These are phyloP conservation scores for Lithobates pipiens DNA, from an alignment of 2,797 vertebrate genomes.

Conservation along the genomic window DNA sequence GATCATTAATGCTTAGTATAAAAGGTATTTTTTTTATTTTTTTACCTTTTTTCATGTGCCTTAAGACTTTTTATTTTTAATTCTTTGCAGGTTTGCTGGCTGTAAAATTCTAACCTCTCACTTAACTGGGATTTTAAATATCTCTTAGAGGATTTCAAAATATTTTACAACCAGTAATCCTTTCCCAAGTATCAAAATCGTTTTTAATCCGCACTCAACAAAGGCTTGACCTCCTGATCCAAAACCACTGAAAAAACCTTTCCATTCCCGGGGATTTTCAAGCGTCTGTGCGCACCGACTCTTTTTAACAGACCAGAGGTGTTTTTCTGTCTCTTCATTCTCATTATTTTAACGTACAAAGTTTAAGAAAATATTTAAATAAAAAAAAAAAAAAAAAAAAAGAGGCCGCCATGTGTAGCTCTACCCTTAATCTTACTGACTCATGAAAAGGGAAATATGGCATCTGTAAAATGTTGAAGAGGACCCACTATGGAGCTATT, in stretches of 20 bases:
- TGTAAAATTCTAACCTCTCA: constrained; percentile 43
- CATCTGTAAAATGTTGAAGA: no score
- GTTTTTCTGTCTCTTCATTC: background rate
- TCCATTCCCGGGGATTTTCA: constrained; percentile 29
- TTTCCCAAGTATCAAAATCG: constrained; percentile 56
- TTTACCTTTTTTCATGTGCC: background rate
- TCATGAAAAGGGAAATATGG: background rate
- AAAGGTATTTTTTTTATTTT: no score
- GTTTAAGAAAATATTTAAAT: constrained; percentile 4
- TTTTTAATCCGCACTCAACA: constrained; percentile 60
- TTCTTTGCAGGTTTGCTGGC: constrained; percentile 8
- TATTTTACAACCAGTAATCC: constrained; percentile 58
- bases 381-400: background rate
- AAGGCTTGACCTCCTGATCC: constrained; percentile 41
- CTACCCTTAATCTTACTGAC: background rate
- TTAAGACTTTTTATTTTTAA: background rate
- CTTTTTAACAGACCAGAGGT: background rate
- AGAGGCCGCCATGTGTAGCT: background rate
- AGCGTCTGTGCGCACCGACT: background rate
- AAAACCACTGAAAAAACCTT: constrained; percentile 25
- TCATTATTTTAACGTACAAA: background rate
- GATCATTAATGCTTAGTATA: no score
- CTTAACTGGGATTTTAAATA: constrained; percentile 51
- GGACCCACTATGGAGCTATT: no score
- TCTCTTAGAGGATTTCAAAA: constrained; percentile 58